Base-by-base conservation (phyloP, 2,888 invertebrate species). In the Euproctis similis region DNA sequence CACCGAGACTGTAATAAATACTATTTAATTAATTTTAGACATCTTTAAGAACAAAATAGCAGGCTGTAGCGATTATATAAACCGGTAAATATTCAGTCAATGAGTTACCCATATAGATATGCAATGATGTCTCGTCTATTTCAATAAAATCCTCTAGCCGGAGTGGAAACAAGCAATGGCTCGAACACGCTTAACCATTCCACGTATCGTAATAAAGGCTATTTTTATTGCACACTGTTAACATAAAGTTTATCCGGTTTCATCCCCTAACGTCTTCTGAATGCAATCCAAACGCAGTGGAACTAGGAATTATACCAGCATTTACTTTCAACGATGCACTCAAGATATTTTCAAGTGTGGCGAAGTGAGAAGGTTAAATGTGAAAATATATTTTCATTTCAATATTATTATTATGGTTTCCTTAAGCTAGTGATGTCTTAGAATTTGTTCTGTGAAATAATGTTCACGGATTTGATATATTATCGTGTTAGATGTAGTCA, bases 301-400 rank as follows among this genome's bases (percentile, higher is more conserved):
- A 71, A 76, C 55, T 59, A 65, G 69, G 58, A 82, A 81, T 80
- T 78, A 80, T 75, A 65, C 60, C 65, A 59, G 58, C 72, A 78
- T 81, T 81, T 78, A 80, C 75, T 80, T 74, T 78, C 80, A 81
- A 78, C 80, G 78, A 72, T 74, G 78, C 77, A 70, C 74, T 80
- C 70, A 69, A 75, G 78, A 73, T 70, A 74, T 75, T 70, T 70
- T 62, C 68, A 62, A 70, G 66, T 57, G 53, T 46, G 51, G 60
- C 44, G 59, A 61, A 57, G 55, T 63, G 55, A 58, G 58, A n/a
- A n/a, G 67, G 63, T 67, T 68, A 69, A 73, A 72, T 59, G 59
- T 55, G 53, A 51, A 65, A 62, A 68, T n/a, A n/a, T 71, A 74
- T 75, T 71, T 75, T 69, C 70, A 65, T 68, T 63, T 62, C 55